Percentiles rank a stretch among this genome's conserved stretches.
Conservation (phyloP, 2,113 vertebrate species). For the Clinocottus analis region DNA sequence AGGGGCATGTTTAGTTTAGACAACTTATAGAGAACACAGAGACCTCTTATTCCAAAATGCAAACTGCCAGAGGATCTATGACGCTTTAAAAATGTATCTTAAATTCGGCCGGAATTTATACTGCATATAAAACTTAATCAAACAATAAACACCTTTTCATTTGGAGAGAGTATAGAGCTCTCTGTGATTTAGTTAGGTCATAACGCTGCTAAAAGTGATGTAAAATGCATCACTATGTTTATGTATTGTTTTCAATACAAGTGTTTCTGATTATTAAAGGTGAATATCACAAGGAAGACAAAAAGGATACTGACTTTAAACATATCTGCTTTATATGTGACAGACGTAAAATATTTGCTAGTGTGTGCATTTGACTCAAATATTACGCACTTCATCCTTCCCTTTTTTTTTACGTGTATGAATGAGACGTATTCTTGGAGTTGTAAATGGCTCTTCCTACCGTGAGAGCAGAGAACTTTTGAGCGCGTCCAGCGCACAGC, state of each 20-base stretch:
- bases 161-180: not conserved
- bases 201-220: not conserved
- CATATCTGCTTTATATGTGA: not conserved
- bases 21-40: constrained; percentile 5
- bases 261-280: not conserved
- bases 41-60: not conserved
- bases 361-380: not conserved
- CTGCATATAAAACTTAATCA: not conserved
- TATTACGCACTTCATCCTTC: constrained; percentile 2
- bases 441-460: constrained; percentile 68
- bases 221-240: not conserved
- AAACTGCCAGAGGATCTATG: constrained; percentile 6
- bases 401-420: not conserved
- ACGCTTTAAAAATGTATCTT: too few relatives aligned
- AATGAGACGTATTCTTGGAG: not conserved
- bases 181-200: not conserved
- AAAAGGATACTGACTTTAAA: not conserved
- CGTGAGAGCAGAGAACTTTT: constrained; percentile 86
- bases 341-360: not conserved
- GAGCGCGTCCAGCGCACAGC: constrained; percentile 78
- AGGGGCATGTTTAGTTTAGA: constrained; percentile 7
- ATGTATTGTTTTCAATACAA: not conserved
- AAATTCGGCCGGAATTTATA: not conserved
- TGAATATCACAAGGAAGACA: not conserved
- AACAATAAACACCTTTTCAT: not conserved